phyloP scores from a whole-genome alignment of 2,113 vertebrate species.

The Bujurquina vittata region DNA sequence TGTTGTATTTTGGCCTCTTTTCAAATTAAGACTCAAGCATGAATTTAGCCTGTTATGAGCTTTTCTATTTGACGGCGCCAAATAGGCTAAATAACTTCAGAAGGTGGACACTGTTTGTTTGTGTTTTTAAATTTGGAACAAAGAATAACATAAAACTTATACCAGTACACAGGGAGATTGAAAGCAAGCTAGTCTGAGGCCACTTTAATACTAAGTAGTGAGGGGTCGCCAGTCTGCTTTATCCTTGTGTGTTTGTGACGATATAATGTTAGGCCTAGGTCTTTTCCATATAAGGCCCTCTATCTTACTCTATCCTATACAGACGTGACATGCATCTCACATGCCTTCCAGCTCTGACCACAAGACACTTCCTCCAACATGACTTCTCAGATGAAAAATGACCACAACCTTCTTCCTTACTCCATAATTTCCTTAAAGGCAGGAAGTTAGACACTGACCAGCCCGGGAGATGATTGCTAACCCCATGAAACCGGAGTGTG shows the following conservation, averaged over 20 bases:
- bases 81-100: neutral
- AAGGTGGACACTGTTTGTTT: neutral
- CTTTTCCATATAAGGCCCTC: slow-evolving; percentile 70
- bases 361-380: slow-evolving; percentile 71
- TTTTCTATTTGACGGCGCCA: neutral
- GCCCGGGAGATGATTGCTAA: slow-evolving; percentile 24
- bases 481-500: neutral
- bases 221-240: slow-evolving; percentile 3
- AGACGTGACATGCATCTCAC: slow-evolving; percentile 59
- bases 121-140: neutral
- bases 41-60: neutral
- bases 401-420: slow-evolving; percentile 45
- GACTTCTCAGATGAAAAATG: slow-evolving; percentile 49
- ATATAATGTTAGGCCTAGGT: slow-evolving; percentile 13
- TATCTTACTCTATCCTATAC: slow-evolving; percentile 26
- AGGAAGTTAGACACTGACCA: slow-evolving; percentile 39
- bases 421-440: slow-evolving; percentile 45
- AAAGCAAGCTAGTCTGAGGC: neutral
- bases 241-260: slow-evolving; percentile 29
- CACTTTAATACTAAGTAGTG: slow-evolving; percentile 5
- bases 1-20: neutral
- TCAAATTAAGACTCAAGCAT: neutral
- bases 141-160: neutral
- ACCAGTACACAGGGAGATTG: neutral
- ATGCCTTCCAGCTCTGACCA: slow-evolving; percentile 47